These are phyloP conservation scores for Syngnathus scovelli DNA, from an alignment of 2,113 vertebrate genomes.

Conservation along the genomic window DNA sequence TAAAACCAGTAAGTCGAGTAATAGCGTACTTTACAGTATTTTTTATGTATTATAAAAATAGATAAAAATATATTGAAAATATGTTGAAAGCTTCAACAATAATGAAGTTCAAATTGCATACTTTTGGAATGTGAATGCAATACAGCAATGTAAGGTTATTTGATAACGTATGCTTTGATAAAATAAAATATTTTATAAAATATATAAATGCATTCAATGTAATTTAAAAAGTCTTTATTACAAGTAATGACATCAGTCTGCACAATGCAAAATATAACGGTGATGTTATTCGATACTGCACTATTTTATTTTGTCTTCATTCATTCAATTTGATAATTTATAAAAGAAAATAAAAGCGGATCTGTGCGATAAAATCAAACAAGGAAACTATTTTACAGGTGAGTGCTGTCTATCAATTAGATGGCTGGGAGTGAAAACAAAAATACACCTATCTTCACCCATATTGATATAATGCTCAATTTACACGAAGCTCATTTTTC, in stretches of 20 bases:
- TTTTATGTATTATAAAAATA: too few relatives aligned
- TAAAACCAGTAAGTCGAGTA: too few relatives aligned
- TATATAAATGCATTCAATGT: too few relatives aligned
- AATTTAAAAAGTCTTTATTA: too few relatives aligned
- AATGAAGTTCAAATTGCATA: neutral
- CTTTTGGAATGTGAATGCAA: neutral
- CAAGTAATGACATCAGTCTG: neutral
- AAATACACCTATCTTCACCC: neutral
- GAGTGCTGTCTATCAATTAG: neutral
- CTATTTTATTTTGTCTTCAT: neutral
- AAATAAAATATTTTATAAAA: too few relatives aligned
- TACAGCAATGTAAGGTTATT: neutral
- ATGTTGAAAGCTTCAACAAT: neutral
- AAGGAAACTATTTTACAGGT: neutral
- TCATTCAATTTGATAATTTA: neutral
- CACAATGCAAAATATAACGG: neutral
- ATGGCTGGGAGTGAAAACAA: neutral
- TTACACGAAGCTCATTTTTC: neutral
- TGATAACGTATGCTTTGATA: neutral
- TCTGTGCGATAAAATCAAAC: neutral
- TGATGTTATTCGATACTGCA: neutral
- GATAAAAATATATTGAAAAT: too few relatives aligned
- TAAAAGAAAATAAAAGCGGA: neutral
- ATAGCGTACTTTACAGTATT: too few relatives aligned
- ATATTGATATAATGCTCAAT: neutral